Evolutionary conservation across 2,113 vertebrate genomes (phyloP).

Genomic region (Eurypyga helias): DNA sequence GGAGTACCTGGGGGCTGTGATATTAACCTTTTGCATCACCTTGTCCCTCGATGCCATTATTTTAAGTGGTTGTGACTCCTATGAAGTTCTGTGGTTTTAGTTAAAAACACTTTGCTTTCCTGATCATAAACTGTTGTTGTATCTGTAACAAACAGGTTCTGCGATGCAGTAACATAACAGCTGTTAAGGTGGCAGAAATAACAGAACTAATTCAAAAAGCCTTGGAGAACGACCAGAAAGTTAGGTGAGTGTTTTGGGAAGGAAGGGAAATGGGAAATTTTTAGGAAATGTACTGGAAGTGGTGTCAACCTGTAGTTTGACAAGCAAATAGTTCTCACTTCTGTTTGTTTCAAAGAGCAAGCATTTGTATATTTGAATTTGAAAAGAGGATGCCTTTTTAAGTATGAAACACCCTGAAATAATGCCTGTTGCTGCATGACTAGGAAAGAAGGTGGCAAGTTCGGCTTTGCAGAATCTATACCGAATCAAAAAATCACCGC

Average conservation of each 20-base stretch:
- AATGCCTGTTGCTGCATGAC: not conserved
- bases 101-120: not conserved
- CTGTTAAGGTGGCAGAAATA: conserved; percentile 95
- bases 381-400: not conserved
- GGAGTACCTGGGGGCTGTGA: not conserved
- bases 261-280: rapidly evolving
- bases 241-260: conserved; percentile 77
- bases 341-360: not conserved
- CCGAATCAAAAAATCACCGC: conserved; percentile 88
- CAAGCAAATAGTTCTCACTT: not conserved
- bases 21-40: not conserved
- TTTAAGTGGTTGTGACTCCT: not conserved
- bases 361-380: not conserved
- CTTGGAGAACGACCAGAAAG: conserved; percentile 89
- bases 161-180: conserved; percentile 95
- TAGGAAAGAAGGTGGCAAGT: conserved; percentile 93
- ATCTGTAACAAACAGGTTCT: conserved; percentile 82
- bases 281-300: not conserved
- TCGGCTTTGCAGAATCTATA: conserved; percentile 93
- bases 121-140: not conserved
- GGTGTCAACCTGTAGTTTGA: not conserved
- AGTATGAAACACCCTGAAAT: not conserved
- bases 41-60: not conserved
- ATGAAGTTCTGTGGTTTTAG: not conserved
- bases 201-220: conserved; percentile 93